Percentiles rank a stretch among this genome's conserved stretches.
These are phyloP conservation scores for Synergus laeviventris DNA, from an alignment of 2,888 invertebrate species.

Conservation along the genomic window DNA sequence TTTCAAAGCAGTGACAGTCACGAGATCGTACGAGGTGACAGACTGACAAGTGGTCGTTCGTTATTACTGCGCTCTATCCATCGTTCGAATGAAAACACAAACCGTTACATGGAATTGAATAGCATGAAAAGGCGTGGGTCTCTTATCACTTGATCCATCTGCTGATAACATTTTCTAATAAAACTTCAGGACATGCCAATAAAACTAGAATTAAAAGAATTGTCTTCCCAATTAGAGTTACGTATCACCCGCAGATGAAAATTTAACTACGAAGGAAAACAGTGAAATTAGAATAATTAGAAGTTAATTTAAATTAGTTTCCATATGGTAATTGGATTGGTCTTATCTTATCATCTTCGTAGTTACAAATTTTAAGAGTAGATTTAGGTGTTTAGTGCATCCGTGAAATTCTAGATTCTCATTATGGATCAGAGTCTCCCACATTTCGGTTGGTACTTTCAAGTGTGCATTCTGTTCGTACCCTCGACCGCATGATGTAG, in stretches of 20 bases:
- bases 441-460: constrained; percentile 47
- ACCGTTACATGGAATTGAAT: constrained; percentile 7
- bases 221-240: neutral
- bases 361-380: neutral
- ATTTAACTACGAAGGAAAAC: neutral
- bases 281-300: neutral
- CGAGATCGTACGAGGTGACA: constrained; percentile 50
- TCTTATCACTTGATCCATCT: constrained; percentile 34
- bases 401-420: neutral
- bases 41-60: constrained; percentile 53
- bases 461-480: constrained; percentile 29
- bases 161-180: neutral
- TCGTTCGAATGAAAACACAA: constrained; percentile 38
- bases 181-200: neutral
- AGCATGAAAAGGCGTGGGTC: constrained; percentile 38
- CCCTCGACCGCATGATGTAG: constrained; percentile 42
- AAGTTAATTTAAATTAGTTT: neutral
- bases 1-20: constrained; percentile 45
- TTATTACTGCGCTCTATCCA: constrained; percentile 7
- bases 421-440: constrained; percentile 40
- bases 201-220: neutral
- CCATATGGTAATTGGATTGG: neutral
- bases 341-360: neutral
- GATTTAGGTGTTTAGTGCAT: neutral
- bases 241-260: too few species aligned